These are phyloP conservation scores for Dorcus parallelipipedus DNA, from an alignment of 2,888 invertebrate species.

Conservation along the genomic window DNA sequence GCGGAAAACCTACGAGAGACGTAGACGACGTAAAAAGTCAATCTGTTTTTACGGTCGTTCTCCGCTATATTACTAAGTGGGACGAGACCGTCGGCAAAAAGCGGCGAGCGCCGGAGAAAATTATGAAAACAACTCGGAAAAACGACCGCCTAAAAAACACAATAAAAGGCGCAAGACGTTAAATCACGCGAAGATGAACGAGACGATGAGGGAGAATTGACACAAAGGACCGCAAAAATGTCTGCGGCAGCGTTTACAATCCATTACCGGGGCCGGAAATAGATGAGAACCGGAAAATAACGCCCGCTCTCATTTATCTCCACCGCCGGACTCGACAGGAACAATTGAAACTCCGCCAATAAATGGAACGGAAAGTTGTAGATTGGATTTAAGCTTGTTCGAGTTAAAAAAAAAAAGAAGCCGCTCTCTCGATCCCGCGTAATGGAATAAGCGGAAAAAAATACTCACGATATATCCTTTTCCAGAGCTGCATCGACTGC, in stretches of 20 bases:
- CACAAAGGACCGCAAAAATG: constrained; percentile 11
- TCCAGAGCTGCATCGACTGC: constrained; percentile 89
- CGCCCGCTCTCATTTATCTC: constrained; percentile 17
- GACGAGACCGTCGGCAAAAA: background rate
- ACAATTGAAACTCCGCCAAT: background rate
- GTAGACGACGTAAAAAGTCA: constrained; percentile 31
- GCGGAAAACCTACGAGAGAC: background rate
- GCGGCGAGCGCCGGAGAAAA: background rate
- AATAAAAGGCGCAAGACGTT: constrained; percentile 9
- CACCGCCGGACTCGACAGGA: background rate
- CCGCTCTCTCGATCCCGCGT: background rate
- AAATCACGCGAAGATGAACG: constrained; percentile 2
- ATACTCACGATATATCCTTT: constrained; percentile 93
- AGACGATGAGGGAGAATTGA: background rate
- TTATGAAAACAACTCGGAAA: background rate
- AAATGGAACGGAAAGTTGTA: background rate
- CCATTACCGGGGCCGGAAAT: constrained; percentile 13
- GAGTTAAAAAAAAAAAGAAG: background rate
- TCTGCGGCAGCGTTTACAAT: constrained; percentile 17
- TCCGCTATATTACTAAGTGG: background rate
- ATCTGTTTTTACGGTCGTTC: constrained; percentile 28
- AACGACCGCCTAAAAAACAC: constrained; percentile 3
- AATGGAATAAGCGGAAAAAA: background rate
- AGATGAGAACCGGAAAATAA: constrained; percentile 8
- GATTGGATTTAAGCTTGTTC: background rate